A percentile compares a stretch with the other conserved stretches of the same genome.
Evolutionary conservation across 2,888 invertebrate species (phyloP).

Genomic region (Standfussiana lucernea): DNA sequence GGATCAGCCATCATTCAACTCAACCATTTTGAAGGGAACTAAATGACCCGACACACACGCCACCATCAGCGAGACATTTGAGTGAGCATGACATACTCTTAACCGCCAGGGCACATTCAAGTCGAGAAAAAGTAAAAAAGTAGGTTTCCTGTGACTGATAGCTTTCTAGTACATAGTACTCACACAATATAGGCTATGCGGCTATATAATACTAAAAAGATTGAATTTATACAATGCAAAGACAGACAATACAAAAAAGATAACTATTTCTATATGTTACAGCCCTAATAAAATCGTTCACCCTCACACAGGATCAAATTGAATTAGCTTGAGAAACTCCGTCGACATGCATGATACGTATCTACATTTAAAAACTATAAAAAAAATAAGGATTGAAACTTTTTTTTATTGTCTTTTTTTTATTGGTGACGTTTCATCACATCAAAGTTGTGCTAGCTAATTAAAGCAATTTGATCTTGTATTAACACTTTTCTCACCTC

Average conservation of each 20-base stretch:
- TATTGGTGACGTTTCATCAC: background rate
- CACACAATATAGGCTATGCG: no score
- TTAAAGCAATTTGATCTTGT: background rate
- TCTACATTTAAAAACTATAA: background rate
- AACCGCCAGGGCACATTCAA: no score
- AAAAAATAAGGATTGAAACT: background rate
- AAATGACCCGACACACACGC: no score
- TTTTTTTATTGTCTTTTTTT: background rate
- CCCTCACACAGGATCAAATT: background rate
- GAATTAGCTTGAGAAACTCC: background rate
- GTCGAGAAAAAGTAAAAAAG: no score
- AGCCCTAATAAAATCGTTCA: background rate
- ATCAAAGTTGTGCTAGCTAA: background rate
- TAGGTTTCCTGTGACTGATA: no score
- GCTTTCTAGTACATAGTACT: no score
- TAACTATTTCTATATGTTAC: background rate
- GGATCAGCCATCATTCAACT: no score
- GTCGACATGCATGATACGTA: background rate
- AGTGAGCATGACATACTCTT: no score
- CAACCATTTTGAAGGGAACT: no score
- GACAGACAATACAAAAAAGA: background rate
- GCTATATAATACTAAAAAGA: no score
- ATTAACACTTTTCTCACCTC: slow-evolving; percentile 69
- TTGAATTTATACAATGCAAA: no score
- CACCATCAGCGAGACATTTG: no score